Percentiles rank a stretch among this genome's conserved stretches.
phyloP scores from a whole-genome alignment of 2,888 invertebrate species.

The Margaritifera margaritifera region DNA sequence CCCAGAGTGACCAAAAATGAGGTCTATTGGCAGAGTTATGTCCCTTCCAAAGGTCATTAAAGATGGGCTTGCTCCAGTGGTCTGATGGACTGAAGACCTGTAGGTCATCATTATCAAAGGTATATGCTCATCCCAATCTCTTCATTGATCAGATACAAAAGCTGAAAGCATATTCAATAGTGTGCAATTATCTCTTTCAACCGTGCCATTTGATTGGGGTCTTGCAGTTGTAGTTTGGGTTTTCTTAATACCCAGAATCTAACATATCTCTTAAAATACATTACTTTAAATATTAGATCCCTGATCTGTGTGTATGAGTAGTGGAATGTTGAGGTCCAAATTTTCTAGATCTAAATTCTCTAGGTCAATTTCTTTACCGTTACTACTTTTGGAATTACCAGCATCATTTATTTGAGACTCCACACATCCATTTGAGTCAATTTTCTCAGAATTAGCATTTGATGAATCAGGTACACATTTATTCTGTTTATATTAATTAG shows the following conservation, averaged over 20 bases:
- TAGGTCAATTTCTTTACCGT: too few relatives aligned
- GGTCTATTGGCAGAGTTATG: constrained; percentile 12
- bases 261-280: constrained; percentile 22
- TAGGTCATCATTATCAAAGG: constrained; percentile 23
- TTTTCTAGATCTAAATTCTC: too few relatives aligned
- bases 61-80: constrained; percentile 17
- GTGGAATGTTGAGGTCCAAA: not conserved
- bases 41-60: constrained; percentile 21
- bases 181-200: constrained; percentile 30
- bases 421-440: too few relatives aligned
- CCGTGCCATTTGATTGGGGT: constrained; percentile 30
- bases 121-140: constrained; percentile 27
- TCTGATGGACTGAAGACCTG: constrained; percentile 17
- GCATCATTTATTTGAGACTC: too few relatives aligned
- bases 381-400: too few relatives aligned
- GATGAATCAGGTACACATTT: too few relatives aligned
- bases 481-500: too few relatives aligned
- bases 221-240: constrained; percentile 31
- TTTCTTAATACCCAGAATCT: constrained; percentile 26
- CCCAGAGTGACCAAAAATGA: not conserved
- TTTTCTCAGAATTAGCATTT: too few relatives aligned
- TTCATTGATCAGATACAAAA: constrained; percentile 16
- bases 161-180: constrained; percentile 22
- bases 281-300: constrained; percentile 26
- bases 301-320: constrained; percentile 26